Evolutionary conservation across 2,113 vertebrate genomes (phyloP).

Genomic region (Myotis yumanensis): DNA sequence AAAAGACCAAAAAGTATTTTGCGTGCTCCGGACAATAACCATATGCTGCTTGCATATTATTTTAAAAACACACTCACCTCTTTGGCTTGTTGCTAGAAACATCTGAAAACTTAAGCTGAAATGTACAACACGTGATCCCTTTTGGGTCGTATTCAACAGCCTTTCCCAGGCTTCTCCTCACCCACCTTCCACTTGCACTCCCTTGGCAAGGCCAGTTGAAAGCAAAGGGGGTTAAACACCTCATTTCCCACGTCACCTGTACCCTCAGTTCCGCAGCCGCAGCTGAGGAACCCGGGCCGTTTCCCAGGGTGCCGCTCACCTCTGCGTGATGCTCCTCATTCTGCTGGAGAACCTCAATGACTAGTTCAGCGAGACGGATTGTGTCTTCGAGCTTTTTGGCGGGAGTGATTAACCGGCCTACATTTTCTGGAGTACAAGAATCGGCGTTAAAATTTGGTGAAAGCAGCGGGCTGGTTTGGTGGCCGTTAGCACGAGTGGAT

Average conservation of each 20-base stretch:
- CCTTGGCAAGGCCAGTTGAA: conserved; percentile 48
- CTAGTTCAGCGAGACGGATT: conserved; percentile 96
- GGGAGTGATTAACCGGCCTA: conserved; percentile 97
- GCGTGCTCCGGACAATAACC: neutral
- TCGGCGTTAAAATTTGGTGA: conserved; percentile 85
- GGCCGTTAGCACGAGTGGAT: conserved; percentile 82
- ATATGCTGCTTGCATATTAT: neutral
- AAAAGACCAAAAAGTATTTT: conserved; percentile 53
- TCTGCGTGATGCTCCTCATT: conserved; percentile 99
- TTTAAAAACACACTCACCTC: conserved; percentile 39
- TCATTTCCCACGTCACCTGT: neutral
- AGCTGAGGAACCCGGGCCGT: neutral
- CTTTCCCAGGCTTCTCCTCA: conserved; percentile 30
- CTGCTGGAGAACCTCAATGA: conserved; percentile 99
- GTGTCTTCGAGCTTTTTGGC: conserved; percentile 99
- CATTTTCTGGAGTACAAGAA: conserved; percentile 98
- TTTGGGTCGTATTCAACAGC: conserved; percentile 20
- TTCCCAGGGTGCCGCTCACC: conserved; percentile 85
- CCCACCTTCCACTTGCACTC: conserved; percentile 19
- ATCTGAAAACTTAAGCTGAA: conserved; percentile 61
- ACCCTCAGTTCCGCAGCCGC: too few species aligned
- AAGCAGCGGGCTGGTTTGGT: conserved; percentile 71
- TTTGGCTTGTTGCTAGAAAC: conserved; percentile 56
- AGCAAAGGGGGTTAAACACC: conserved; percentile 19
- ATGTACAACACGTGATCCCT: neutral